A percentile compares a stretch with the other conserved stretches of the same genome.
Conservation (phyloP, 2,113 vertebrate species). For the Channa argus region DNA sequence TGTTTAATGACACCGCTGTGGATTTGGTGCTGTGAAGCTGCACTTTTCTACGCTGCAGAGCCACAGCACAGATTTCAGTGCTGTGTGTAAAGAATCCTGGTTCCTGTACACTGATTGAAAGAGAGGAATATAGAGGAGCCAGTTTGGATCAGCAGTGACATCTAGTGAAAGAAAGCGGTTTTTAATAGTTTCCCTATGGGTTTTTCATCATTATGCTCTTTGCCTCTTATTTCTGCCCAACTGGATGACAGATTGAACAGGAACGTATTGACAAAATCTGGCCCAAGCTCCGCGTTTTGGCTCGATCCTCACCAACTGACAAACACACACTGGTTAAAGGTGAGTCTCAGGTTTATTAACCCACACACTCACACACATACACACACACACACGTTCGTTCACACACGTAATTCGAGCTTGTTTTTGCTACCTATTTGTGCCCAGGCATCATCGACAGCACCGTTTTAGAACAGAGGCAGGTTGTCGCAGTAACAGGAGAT, state of each 20-base stretch:
- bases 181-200: not conserved
- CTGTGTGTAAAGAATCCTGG: conserved; percentile 22
- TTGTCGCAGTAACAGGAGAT: conserved; percentile 93
- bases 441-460: conserved; percentile 93
- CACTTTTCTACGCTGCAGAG: conserved; percentile 1
- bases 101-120: conserved; percentile 8
- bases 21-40: conserved; percentile 11
- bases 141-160: conserved; percentile 42
- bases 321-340: conserved; percentile 94
- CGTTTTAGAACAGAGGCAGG: conserved; percentile 89
- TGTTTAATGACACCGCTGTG: conserved; percentile 26
- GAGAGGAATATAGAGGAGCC: conserved; percentile 5
- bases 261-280: conserved; percentile 94
- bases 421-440: conserved; percentile 12
- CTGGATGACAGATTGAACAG: conserved; percentile 87
- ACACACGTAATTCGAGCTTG: not conserved
- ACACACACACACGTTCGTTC: not conserved
- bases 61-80: not conserved
- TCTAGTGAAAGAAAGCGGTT: conserved; percentile 8
- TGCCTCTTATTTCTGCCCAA: not conserved
- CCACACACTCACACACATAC: not conserved
- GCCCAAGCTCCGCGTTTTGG: conserved; percentile 92
- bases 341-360: conserved; percentile 51
- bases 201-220: not conserved
- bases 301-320: conserved; percentile 91